phyloP scores from a whole-genome alignment of 2,113 vertebrate genomes.

The Cynoglossus semilaevis region DNA sequence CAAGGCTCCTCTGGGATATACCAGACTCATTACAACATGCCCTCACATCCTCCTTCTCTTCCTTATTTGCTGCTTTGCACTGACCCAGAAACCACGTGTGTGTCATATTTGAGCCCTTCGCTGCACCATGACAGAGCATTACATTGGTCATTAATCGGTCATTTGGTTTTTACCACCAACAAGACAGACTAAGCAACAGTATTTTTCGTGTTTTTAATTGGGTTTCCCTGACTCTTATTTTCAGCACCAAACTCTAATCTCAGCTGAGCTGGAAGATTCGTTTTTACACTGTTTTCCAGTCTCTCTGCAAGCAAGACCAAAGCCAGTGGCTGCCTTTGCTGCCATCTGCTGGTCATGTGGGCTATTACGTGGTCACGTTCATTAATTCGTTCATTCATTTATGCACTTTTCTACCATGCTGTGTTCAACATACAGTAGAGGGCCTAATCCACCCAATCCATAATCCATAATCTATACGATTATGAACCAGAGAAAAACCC shows the following conservation, averaged over 20 bases:
- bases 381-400: too few species aligned
- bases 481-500: too few species aligned
- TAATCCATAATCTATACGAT: too few species aligned
- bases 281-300: conserved; percentile 21
- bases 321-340: conserved; percentile 40
- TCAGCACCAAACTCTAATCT: conserved; percentile 34
- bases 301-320: neutral
- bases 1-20: conserved; percentile 35
- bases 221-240: neutral
- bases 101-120: conserved; percentile 43
- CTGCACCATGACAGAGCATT: conserved; percentile 11
- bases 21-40: conserved; percentile 39
- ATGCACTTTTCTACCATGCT: too few species aligned
- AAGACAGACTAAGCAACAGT: too few species aligned
- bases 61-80: conserved; percentile 24
- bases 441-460: too few species aligned
- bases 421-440: too few species aligned
- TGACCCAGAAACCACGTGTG: conserved; percentile 63
- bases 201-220: neutral
- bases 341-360: conserved; percentile 52
- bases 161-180: conserved; percentile 4
- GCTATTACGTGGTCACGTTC: conserved; percentile 2
- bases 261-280: conserved; percentile 17
- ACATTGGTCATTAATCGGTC: conserved; percentile 2
- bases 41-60: neutral